Conservation (phyloP, 2,113 vertebrate species). For the Crotalus viridis region DNA sequence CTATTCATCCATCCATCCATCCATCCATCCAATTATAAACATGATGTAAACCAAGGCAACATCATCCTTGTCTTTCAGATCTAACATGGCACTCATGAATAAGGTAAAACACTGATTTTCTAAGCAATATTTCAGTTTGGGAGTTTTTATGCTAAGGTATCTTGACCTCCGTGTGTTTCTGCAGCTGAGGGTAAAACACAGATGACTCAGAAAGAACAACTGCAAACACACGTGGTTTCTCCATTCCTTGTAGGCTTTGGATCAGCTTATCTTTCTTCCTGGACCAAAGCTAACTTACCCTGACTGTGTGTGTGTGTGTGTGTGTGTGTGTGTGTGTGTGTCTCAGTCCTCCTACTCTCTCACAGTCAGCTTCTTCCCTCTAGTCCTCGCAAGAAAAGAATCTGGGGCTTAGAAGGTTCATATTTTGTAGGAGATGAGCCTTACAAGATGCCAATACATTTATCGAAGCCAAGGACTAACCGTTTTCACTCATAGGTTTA, state of each 20-base stretch:
- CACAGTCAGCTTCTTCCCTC: neutral
- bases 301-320: no score
- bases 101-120: neutral
- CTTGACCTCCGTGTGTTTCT: neutral
- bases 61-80: neutral
- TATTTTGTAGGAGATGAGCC: neutral
- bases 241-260: neutral
- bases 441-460: neutral
- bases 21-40: neutral
- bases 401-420: neutral
- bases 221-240: neutral
- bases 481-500: neutral
- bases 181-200: neutral
- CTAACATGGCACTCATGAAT: neutral
- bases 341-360: neutral
- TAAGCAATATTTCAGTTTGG: neutral
- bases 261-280: neutral
- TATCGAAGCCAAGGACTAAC: neutral
- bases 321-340: no score
- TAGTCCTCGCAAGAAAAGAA: neutral
- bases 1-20: no score
- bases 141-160: neutral
- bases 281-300: neutral
- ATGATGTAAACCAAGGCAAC: neutral
- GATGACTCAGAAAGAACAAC: neutral